Base-by-base conservation (phyloP, 2,888 invertebrate genomes). In the Drosophila kokeensis region DNA sequence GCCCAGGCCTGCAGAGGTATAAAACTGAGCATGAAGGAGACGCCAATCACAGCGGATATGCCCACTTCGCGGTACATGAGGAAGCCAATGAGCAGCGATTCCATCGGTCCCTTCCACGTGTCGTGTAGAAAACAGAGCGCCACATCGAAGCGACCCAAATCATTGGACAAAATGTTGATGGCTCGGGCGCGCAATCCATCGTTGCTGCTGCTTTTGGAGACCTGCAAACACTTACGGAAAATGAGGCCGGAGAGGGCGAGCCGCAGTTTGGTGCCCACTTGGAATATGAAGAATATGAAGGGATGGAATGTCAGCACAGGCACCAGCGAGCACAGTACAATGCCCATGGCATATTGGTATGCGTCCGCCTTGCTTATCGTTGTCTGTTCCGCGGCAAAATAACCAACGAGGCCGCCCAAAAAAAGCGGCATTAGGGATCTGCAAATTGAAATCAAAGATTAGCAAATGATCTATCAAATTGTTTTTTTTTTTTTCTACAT, bases 91-190 rank as follows among this genome's bases (percentile, higher is more conserved):
- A 93, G 55, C 0, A 93, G 21, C 0, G 93, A 92, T 66, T 93
- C 97, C 24, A 97, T 91, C 0, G 98, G 97, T 0, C 97, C 98
- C 72, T 98, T 96, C 98, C 98, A 98, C 34, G 98, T 94, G 92
- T 97, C 98, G 50, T 99, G 98, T 8, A 98, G 93, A 92, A 98
- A 97, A 79, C 97, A 95, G 63, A 98, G 95, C 15, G 97, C 97
- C 91, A 98, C 95, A 92, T 99, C 99, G 92, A 99, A 98, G 61
- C 97, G 95, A 88, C 97, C 97, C 76, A 99, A 97, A 93, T 99
- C 99, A 91, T 99, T 99, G 1, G 99, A 98, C 68, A 99, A 94
- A n/a, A 99, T 95, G 92, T 99, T 99, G 36, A 99, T 98, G 72
- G 95, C 95, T 74, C 95, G 94, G 0, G 94, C 98, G 83, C 95